A percentile compares a stretch with the other conserved stretches of the same genome.
Conservation (phyloP, 2,113 vertebrate genomes). For the Saguinus imperator region DNA sequence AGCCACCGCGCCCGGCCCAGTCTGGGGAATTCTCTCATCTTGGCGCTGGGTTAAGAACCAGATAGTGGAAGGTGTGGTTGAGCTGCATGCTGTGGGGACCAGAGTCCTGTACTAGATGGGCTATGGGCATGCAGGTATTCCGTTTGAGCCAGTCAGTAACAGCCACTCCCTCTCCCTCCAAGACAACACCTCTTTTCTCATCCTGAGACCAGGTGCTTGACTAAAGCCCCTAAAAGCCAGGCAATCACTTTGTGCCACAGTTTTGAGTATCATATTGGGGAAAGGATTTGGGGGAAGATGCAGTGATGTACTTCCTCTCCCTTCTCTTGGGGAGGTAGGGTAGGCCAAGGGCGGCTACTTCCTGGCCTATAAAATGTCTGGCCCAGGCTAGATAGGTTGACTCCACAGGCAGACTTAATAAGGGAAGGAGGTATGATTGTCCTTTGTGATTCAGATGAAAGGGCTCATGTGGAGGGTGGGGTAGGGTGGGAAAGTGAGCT, state of each 20-base stretch:
- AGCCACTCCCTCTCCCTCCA: not conserved
- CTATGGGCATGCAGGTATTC: not conserved
- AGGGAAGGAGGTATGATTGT: accelerated
- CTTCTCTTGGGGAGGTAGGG: not conserved
- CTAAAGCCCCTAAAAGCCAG: not conserved
- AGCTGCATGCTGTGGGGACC: not conserved
- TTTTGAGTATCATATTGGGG: not conserved
- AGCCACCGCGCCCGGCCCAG: not conserved
- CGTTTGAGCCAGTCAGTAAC: not conserved
- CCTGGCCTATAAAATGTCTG: not conserved
- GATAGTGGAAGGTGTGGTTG: not conserved
- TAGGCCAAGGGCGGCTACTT: not conserved
- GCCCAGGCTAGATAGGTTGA: not conserved
- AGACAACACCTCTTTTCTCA: not conserved
- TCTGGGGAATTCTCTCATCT: not conserved
- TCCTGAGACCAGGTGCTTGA: not conserved
- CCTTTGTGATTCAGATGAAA: not conserved
- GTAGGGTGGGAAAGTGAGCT: not conserved
- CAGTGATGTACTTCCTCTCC: not conserved
- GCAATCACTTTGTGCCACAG: not conserved
- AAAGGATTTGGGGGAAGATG: not conserved
- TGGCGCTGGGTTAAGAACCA: not conserved
- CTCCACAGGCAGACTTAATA: not conserved
- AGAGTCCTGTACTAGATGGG: not conserved
- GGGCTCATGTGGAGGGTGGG: accelerated